Percentiles rank a stretch among this genome's conserved stretches.
Conservation (phyloP, 2,888 invertebrate species). For the Pasiphila rectangulata region DNA sequence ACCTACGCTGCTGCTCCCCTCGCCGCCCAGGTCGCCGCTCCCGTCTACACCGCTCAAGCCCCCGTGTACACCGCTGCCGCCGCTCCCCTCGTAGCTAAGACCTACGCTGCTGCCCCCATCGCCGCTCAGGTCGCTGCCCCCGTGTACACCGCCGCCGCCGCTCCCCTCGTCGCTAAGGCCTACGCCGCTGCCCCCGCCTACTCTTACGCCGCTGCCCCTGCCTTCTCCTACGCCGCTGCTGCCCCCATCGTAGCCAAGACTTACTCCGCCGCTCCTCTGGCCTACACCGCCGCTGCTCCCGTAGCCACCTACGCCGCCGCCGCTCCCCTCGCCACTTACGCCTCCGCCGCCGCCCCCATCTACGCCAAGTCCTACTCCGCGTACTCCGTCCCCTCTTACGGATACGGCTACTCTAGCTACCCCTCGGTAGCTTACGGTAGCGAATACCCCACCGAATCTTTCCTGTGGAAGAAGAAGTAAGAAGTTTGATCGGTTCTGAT, state of each 20-base stretch:
- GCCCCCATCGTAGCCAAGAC: slow-evolving; percentile 13
- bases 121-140: slow-evolving; percentile 5
- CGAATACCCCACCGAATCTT: slow-evolving; percentile 18
- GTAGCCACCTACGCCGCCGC: slow-evolving; percentile 33
- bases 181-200: no score
- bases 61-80: no score
- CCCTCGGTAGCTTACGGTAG: slow-evolving; percentile 24
- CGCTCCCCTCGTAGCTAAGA: no score
- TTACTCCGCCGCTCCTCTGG: slow-evolving; percentile 11
- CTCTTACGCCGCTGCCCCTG: background rate
- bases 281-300: slow-evolving; percentile 9
- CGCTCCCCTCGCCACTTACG: slow-evolving; percentile 53
- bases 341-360: slow-evolving; percentile 40
- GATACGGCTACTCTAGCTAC: slow-evolving; percentile 31
- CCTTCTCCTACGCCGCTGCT: slow-evolving; percentile 8
- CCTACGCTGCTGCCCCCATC: slow-evolving; percentile 5
- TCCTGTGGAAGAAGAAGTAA: slow-evolving; percentile 28
- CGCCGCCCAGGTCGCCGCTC: no score
- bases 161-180: slow-evolving; percentile 9
- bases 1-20: no score
- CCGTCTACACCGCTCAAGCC: no score
- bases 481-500: slow-evolving; percentile 11
- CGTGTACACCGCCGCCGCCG: slow-evolving; percentile 4
- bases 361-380: slow-evolving; percentile 34
- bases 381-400: slow-evolving; percentile 24